Evolutionary conservation across 1,140 invertebrate species (phyloP).

Genomic region (Stratiolaelaps scimitus): DNA sequence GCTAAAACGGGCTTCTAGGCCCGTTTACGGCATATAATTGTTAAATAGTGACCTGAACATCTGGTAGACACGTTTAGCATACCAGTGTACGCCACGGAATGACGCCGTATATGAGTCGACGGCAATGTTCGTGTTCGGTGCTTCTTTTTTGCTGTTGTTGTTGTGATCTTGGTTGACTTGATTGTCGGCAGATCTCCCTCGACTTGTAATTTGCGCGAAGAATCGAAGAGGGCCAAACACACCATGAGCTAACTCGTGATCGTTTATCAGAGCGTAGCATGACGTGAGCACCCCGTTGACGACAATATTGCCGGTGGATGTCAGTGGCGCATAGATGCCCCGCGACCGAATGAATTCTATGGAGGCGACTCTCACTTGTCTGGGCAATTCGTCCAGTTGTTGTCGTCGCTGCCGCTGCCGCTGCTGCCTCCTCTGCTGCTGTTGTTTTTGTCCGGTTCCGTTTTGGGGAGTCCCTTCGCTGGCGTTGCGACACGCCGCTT

Average conservation of each 20-base stretch:
- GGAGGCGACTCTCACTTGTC: slow-evolving; percentile 50
- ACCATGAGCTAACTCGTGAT: slow-evolving; percentile 72
- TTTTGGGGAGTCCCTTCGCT: no score
- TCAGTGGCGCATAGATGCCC: slow-evolving; percentile 82
- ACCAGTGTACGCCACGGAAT: slow-evolving; percentile 62
- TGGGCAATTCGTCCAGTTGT: not conserved
- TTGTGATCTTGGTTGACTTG: slow-evolving; percentile 33
- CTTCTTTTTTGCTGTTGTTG: slow-evolving; percentile 27
- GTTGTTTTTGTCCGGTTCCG: no score
- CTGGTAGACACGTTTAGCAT: no score
- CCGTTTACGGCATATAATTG: no score
- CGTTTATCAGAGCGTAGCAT: slow-evolving; percentile 79
- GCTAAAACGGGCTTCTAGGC: no score
- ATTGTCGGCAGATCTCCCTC: slow-evolving; percentile 34
- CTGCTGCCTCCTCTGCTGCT: no score
- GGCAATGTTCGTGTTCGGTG: no score
- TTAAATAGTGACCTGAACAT: no score
- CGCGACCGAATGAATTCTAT: slow-evolving; percentile 47
- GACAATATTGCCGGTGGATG: slow-evolving; percentile 66
- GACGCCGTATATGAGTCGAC: not conserved
- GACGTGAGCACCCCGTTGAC: slow-evolving; percentile 80
- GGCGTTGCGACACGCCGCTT: no score
- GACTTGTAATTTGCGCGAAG: no score
- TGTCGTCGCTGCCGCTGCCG: slow-evolving; percentile 27
- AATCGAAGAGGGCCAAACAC: no score